Evolutionary conservation across 2,797 vertebrate genomes (phyloP), one percentile per base, ranked within the genome.

Genomic region (Acomys russatus): DNA sequence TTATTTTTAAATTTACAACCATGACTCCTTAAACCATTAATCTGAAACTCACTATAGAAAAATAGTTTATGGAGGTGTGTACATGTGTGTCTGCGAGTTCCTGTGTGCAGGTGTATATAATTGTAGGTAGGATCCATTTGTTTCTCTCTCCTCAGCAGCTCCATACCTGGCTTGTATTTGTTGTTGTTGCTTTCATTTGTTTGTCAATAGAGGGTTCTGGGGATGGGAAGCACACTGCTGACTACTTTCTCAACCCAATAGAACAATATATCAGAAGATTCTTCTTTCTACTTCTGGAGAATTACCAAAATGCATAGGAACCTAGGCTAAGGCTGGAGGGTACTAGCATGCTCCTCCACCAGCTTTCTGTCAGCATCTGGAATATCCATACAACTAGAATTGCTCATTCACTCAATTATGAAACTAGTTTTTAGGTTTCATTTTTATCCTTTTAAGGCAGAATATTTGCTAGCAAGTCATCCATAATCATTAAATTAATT

Each of bases 401-500:
- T 91, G 10, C 64, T 90, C 59, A 83, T 86, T 89, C 77, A 80
- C 11, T 88, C 28, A 96, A 90, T 92, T 94, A 94, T 76, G 71
- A 96, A 95, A 95, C 49, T 88, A 78, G 17, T 71, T 79, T 92
- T 94, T 38, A 95, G 83, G 63, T 91, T 95, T 97, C 71, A 95
- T 64, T 92, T 95, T 94, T 86, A 94, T 89, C 9, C 64, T 92
- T 94, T 79, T 77, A 97, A 96, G 66, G 83, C 22, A 96, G 70
- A 96, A 91, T 96, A 93, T 66, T 84, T 96, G 92, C n/a, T 87
- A 77, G 68, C 85, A 95, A 93, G 64, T 90, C 91, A 94, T 91
- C 91, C 63, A 94, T 77, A 92, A 91, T 23, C 22, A 90, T 94
- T 91, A 88, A 86, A 94, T 95, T 94, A 96, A 92, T 92, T 74